Base-by-base conservation (phyloP, 2,888 invertebrate genomes). In the Ariolimax columbianus region DNA sequence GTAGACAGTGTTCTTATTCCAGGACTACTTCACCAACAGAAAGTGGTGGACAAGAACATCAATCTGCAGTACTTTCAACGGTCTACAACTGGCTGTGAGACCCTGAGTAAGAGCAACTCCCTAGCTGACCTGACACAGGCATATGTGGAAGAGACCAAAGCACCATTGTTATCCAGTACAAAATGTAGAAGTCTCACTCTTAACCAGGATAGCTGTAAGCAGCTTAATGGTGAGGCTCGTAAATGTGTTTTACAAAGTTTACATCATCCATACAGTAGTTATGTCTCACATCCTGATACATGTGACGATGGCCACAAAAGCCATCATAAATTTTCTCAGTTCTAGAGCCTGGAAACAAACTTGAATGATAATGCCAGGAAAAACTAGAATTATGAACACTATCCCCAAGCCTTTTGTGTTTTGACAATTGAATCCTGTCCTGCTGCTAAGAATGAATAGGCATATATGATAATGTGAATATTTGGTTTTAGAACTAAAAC, bases 41-140 rank as follows among this genome's bases (percentile, higher is more conserved):
- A 23, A 40, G 33, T n/a, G 17, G 43, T 84, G 72, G 86, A 87
- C 83, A 87, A 86, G 47, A 86, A 82, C 47, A 82, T 82, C 17
- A 84, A 87, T 66, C 73, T 87, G 47, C 82, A 85, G 26, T 83
- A 82, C 63, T 87, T 87, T 82, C 82, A 86, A 11, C 85, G 85
- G 68, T 85, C 87, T 11, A 43, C 85, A 26, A 77, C 86, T 33
- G 79, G 77, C 19, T 83, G 83, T 19, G 72, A 84, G 9, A 51
- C 77, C n/a, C 75, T 87, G 36, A 81, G 86, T 82, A 86, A 83
- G 82, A 90, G 90, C 63, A 91, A 91, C 85, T 91, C 91, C 75
- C 78, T 91, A 47, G 91, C 90, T 19, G 91, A 92, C 72, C 86
- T 92, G 38, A 88, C 90, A 1, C 83, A 90, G 51, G 84, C 77